Conservation (phyloP, 2,888 invertebrate genomes). For the Linnaemya tessellans region DNA sequence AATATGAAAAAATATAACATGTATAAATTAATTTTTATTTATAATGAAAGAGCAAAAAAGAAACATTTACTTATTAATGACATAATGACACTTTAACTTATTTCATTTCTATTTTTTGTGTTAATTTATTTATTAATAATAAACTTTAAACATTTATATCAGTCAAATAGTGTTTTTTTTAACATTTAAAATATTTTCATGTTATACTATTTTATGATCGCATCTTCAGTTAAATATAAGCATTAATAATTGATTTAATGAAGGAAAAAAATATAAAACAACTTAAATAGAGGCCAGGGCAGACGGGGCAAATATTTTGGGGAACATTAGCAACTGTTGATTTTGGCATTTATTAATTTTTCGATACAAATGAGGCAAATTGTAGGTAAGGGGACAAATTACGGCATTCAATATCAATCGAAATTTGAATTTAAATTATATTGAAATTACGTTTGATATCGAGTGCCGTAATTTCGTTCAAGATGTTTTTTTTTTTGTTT, state of each 20-base stretch:
- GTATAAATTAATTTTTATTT: conserved; percentile 65
- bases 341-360: not conserved
- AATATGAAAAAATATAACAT: conserved; percentile 69
- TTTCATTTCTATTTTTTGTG: conserved; percentile 10
- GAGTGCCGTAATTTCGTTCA: no score
- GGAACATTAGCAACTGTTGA: not conserved
- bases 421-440: no score
- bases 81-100: conserved; percentile 37
- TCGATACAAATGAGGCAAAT: no score
- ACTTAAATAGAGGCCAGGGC: not conserved
- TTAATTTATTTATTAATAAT: conserved; percentile 47
- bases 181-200: conserved; percentile 48
- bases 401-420: no score
- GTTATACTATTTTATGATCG: not conserved
- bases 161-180: conserved; percentile 64
- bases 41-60: conserved; percentile 47
- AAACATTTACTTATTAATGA: conserved; percentile 46
- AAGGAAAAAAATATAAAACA: not conserved
- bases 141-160: conserved; percentile 65
- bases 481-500: no score
- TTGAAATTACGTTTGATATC: no score
- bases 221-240: not conserved
- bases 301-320: not conserved
- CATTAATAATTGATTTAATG: not conserved
- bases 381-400: no score